phyloP scores from a whole-genome alignment of 2,113 vertebrate genomes.

The Syngnathus typhle region DNA sequence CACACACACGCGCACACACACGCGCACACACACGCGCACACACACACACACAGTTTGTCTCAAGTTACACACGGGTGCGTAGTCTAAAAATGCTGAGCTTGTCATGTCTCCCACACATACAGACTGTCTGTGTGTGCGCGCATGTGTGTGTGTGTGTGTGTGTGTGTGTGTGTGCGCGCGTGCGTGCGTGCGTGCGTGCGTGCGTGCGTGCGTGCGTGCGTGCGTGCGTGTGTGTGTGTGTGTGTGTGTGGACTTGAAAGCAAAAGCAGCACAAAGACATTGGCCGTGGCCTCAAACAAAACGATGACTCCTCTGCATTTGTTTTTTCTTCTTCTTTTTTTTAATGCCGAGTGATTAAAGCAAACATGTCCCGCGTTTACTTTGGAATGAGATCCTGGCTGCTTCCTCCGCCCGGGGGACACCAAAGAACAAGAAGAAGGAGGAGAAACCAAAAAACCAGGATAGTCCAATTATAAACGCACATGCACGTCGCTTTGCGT shows the following conservation, averaged over 20 bases:
- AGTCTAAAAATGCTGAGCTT: neutral
- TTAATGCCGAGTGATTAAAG: slow-evolving; percentile 40
- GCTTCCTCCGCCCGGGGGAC: slow-evolving; percentile 34
- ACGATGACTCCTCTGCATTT: slow-evolving; percentile 43
- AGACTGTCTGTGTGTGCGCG: neutral
- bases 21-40: too few species aligned
- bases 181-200: too few species aligned
- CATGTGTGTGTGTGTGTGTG: too few species aligned
- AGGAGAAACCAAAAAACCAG: slow-evolving; percentile 38
- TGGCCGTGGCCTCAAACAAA: slow-evolving; percentile 33
- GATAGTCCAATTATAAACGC: slow-evolving; percentile 49
- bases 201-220: too few species aligned
- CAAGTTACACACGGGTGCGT: too few species aligned
- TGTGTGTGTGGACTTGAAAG: neutral
- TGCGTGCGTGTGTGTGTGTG: too few species aligned
- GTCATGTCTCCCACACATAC: neutral
- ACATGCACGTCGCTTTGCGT: slow-evolving; percentile 3
- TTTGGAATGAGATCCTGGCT: slow-evolving; percentile 55
- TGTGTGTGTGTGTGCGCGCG: too few species aligned
- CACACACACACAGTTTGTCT: too few species aligned
- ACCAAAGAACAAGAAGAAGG: slow-evolving; percentile 14
- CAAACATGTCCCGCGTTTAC: slow-evolving; percentile 50
- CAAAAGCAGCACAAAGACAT: slow-evolving; percentile 22
- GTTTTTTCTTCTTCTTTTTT: neutral
- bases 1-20: too few species aligned